Percentiles rank a stretch among this genome's conserved stretches.
Conservation (phyloP, 2,888 invertebrate species). For the Caenorhabditis sinica region DNA sequence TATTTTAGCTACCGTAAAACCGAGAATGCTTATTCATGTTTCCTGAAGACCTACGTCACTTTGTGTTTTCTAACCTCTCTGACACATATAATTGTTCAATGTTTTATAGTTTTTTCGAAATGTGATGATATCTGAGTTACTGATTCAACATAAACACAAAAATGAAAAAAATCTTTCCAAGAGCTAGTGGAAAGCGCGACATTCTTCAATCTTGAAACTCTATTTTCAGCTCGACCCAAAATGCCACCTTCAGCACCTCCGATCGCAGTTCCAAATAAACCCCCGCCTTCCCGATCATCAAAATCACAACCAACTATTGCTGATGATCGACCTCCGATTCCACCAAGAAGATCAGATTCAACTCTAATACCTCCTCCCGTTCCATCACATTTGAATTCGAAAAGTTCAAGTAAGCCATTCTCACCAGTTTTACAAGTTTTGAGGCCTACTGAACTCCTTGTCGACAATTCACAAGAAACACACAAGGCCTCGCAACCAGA, state of each 20-base stretch:
- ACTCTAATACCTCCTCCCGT: slow-evolving; percentile 48
- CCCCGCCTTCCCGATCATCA: slow-evolving; percentile 31
- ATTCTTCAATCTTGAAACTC: not conserved
- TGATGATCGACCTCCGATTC: slow-evolving; percentile 40
- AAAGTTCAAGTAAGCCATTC: not conserved
- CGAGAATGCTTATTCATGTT: too few species aligned
- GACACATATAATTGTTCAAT: not conserved
- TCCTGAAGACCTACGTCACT: slow-evolving; percentile 13
- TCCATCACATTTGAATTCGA: slow-evolving; percentile 19
- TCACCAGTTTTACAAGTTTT: too few species aligned
- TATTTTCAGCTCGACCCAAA: slow-evolving; percentile 41
- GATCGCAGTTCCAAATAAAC: slow-evolving; percentile 24
- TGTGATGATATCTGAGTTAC: not conserved
- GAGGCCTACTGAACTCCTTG: too few species aligned
- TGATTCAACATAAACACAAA: not conserved
- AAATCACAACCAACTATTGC: not conserved
- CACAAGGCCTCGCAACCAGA: too few species aligned
- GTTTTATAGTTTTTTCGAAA: slow-evolving; percentile 19
- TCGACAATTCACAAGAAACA: too few species aligned
- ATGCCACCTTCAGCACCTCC: slow-evolving; percentile 49
- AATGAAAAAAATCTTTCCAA: too few species aligned
- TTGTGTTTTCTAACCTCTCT: slow-evolving; percentile 33
- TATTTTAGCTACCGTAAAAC: too few species aligned
- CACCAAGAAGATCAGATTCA: slow-evolving; percentile 46
- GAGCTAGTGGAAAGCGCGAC: too few species aligned